phyloP scores from a whole-genome alignment of 2,888 invertebrate species.

The Tortrix viridana region DNA sequence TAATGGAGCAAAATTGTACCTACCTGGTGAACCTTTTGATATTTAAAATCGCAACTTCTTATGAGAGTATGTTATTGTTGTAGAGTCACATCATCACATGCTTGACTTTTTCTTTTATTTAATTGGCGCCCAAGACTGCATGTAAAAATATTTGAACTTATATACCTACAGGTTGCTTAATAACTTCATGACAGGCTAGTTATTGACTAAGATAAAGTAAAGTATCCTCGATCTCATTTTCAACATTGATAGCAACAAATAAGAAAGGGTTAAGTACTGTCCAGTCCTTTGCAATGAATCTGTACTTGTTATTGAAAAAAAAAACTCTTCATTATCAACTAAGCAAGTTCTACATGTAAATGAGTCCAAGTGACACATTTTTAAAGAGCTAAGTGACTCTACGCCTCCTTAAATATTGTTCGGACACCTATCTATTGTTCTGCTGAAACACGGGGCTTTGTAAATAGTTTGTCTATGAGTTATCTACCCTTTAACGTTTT shows the following conservation, averaged over 20 bases:
- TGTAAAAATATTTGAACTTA: too few relatives aligned
- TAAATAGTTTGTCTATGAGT: constrained; percentile 66
- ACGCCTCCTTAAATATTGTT: constrained; percentile 61
- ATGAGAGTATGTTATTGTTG: neutral
- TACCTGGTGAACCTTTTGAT: constrained; percentile 16
- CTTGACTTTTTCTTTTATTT: neutral
- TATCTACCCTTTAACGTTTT: constrained; percentile 52
- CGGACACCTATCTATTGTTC: constrained; percentile 69
- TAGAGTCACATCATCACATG: neutral
- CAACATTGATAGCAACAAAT: too few relatives aligned
- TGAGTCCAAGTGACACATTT: neutral
- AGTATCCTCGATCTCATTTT: too few relatives aligned
- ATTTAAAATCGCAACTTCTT: neutral
- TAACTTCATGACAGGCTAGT: too few relatives aligned
- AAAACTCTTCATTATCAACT: too few relatives aligned
- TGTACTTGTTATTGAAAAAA: too few relatives aligned
- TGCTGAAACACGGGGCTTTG: constrained; percentile 70
- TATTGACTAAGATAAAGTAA: too few relatives aligned
- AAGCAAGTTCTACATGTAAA: neutral
- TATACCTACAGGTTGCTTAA: too few relatives aligned
- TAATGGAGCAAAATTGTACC: constrained; percentile 39
- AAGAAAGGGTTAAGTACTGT: too few relatives aligned
- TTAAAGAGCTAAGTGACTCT: constrained; percentile 38
- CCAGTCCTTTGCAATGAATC: too few relatives aligned
- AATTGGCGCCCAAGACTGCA: too few relatives aligned